A percentile compares a stretch with the other conserved stretches of the same genome.
These are phyloP conservation scores for Teleogryllus occipitalis DNA, from an alignment of 1,140 invertebrate species.

Conservation along the genomic window DNA sequence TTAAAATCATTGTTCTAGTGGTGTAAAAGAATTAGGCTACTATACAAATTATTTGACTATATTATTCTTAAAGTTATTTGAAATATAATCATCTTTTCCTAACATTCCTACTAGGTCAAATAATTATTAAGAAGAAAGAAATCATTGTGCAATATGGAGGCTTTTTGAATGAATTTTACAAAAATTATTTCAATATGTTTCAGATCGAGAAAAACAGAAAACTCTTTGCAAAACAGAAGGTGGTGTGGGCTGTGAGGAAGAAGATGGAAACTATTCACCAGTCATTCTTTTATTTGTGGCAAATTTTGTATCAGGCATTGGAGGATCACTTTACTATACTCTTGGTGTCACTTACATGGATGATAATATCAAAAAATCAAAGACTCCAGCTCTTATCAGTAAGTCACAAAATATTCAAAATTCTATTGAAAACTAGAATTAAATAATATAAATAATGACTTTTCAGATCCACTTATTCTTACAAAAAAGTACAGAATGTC, in stretches of 20 bases:
- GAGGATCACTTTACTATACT: conserved; percentile 50
- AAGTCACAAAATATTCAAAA: conserved; percentile 23
- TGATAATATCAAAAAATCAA: conserved; percentile 51
- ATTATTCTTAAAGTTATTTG: no score
- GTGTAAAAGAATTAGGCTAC: no score
- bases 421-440: no score
- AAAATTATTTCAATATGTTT: background rate
- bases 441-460: no score
- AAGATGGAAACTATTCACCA: conserved; percentile 36
- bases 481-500: background rate
- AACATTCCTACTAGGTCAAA: no score
- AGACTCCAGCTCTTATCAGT: conserved; percentile 44
- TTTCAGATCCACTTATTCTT: no score
- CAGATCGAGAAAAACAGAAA: conserved; percentile 24
- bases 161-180: background rate
- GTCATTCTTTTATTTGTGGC: conserved; percentile 45
- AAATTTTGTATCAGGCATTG: conserved; percentile 49
- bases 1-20: no score
- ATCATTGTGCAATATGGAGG: no score
- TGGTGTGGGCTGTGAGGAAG: conserved; percentile 29
- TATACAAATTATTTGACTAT: no score
- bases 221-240: conserved; percentile 26
- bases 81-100: no score
- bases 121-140: no score
- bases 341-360: conserved; percentile 58